These are phyloP conservation scores for Vulpes vulpes DNA, from an alignment of 2,113 vertebrate species.

Conservation along the genomic window DNA sequence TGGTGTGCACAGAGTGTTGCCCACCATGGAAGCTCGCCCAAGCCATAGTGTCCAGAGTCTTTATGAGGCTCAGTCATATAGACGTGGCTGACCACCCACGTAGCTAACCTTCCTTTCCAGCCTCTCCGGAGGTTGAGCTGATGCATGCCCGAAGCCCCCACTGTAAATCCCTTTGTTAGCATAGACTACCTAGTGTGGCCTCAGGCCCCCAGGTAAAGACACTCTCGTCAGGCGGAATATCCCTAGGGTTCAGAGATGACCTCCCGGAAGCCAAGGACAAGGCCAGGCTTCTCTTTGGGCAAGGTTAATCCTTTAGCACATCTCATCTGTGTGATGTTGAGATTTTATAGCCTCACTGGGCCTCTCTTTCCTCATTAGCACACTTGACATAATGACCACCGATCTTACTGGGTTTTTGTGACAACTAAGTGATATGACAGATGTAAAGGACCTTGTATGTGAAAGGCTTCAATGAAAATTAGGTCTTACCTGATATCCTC, in stretches of 20 bases:
- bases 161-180: too few relatives aligned
- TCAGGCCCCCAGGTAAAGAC: not conserved
- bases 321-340: not conserved
- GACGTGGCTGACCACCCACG: too few relatives aligned
- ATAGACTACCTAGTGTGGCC: not conserved
- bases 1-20: fast-evolving
- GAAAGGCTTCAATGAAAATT: not conserved
- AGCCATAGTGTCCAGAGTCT: not conserved
- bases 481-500: not conserved
- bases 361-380: not conserved
- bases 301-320: not conserved
- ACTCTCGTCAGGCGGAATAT: too few relatives aligned
- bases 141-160: not conserved
- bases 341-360: not conserved
- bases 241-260: not conserved
- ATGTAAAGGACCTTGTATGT: not conserved
- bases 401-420: not conserved
- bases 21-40: not conserved
- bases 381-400: not conserved
- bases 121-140: not conserved
- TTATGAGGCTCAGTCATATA: not conserved
- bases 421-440: not conserved
- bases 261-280: not conserved
- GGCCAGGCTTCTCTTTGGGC: not conserved
- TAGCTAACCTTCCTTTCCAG: not conserved